These are phyloP conservation scores for Engystomops pustulosus DNA, from an alignment of 2,113 vertebrate species.

Conservation along the genomic window DNA sequence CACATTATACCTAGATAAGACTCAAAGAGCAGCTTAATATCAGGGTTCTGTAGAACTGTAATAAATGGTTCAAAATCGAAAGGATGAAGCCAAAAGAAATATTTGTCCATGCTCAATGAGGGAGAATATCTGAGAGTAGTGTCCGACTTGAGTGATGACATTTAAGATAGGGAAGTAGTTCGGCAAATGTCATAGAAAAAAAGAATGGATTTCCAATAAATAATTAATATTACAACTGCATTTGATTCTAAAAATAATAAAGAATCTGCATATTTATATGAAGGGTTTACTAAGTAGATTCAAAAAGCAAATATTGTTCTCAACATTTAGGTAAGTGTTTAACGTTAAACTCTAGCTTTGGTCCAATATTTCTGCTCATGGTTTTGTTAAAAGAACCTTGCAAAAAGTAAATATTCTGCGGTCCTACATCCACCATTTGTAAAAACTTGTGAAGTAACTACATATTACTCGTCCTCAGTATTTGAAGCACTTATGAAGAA, in stretches of 20 bases:
- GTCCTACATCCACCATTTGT: too few species aligned
- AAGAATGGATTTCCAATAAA: neutral
- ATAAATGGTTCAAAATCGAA: constrained; percentile 72
- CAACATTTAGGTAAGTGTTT: too few species aligned
- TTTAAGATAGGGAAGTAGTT: constrained; percentile 12
- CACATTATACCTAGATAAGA: constrained; percentile 75
- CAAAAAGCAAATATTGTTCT: neutral
- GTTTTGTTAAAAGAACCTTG: too few species aligned
- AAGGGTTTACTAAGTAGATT: too few species aligned
- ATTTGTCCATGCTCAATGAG: constrained; percentile 63
- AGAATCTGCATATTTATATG: too few species aligned
- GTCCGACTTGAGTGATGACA: constrained; percentile 49
- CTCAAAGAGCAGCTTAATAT: constrained; percentile 78
- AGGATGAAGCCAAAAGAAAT: constrained; percentile 70
- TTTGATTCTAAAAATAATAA: neutral
- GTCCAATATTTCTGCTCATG: too few species aligned
- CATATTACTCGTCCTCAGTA: too few species aligned
- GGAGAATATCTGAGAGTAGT: constrained; percentile 64
- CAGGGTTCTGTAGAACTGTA: constrained; percentile 75
- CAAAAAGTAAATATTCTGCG: too few species aligned
- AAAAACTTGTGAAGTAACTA: too few species aligned
- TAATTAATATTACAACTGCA: neutral
- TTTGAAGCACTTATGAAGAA: too few species aligned
- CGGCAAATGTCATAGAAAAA: neutral
- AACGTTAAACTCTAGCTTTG: too few species aligned